These are phyloP conservation scores for Rousettus leschenaultii DNA, from an alignment of 2,113 vertebrate species.

Conservation along the genomic window DNA sequence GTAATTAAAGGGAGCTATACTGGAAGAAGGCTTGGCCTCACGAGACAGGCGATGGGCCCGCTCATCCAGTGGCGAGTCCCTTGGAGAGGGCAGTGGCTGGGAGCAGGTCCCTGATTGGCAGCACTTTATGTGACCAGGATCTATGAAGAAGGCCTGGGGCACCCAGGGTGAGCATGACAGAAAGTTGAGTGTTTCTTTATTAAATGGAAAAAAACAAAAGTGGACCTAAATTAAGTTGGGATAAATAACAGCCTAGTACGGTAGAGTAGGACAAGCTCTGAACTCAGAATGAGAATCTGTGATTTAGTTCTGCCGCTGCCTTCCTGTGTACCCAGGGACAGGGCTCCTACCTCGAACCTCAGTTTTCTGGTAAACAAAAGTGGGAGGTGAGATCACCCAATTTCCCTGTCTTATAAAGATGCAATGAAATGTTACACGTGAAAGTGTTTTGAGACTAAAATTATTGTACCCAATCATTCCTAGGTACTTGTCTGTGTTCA, in stretches of 20 bases:
- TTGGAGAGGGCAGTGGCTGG: not conserved
- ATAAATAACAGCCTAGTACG: slow-evolving; percentile 10
- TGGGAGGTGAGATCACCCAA: too few species aligned
- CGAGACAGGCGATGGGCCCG: not conserved
- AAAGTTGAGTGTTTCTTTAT: slow-evolving; percentile 67
- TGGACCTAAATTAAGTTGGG: slow-evolving; percentile 62
- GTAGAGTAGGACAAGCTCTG: not conserved
- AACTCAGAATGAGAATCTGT: not conserved
- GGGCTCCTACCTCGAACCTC: not conserved
- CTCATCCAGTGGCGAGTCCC: not conserved
- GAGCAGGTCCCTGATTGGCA: not conserved
- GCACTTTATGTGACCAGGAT: slow-evolving; percentile 15
- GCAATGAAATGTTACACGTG: not conserved
- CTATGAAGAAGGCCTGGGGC: slow-evolving; percentile 56
- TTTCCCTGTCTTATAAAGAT: not conserved
- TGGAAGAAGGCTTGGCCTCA: not conserved
- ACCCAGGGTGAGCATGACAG: not conserved
- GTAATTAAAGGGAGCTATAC: not conserved
- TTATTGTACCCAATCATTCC: not conserved
- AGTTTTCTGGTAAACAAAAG: not conserved
- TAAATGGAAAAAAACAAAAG: slow-evolving; percentile 52
- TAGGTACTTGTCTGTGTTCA: not conserved
- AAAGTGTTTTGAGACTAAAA: not conserved
- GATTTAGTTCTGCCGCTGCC: not conserved
- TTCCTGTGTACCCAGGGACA: not conserved